Evolutionary conservation across 2,888 invertebrate genomes (phyloP).

Genomic region (Cosmia pyralina): DNA sequence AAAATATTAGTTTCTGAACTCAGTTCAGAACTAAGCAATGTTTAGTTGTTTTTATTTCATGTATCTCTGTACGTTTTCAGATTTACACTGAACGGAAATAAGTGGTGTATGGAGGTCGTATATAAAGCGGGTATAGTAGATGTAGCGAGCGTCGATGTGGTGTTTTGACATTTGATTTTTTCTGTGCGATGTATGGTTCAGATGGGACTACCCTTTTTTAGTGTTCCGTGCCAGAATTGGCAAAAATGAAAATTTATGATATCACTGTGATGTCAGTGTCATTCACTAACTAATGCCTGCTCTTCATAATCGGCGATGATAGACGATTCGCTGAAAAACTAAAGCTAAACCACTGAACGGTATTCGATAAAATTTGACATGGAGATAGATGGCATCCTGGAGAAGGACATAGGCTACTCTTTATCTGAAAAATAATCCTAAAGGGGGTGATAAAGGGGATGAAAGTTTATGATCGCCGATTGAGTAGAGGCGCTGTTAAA

Average conservation of each 20-base stretch:
- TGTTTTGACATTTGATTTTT: slow-evolving; percentile 38
- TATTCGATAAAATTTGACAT: too few species aligned
- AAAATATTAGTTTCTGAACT: slow-evolving; percentile 46
- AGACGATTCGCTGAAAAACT: too few species aligned
- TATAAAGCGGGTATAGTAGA: slow-evolving; percentile 18
- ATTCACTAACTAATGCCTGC: too few species aligned
- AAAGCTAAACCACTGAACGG: too few species aligned
- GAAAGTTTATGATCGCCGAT: too few species aligned
- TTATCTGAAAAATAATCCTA: too few species aligned
- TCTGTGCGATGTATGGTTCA: slow-evolving; percentile 21
- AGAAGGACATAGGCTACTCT: too few species aligned
- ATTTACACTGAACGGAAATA: slow-evolving; percentile 43
- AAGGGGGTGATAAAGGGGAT: too few species aligned
- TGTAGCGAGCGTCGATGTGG: slow-evolving; percentile 29
- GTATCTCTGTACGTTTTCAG: slow-evolving; percentile 6
- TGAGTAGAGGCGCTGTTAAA: too few species aligned
- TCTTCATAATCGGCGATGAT: too few species aligned
- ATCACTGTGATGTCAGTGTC: slow-evolving; percentile 13
- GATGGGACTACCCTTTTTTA: slow-evolving; percentile 43
- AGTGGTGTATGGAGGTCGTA: slow-evolving; percentile 17
- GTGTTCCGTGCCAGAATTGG: slow-evolving; percentile 40
- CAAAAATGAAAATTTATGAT: slow-evolving; percentile 38
- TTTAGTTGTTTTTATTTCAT: slow-evolving; percentile 15
- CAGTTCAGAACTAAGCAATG: slow-evolving; percentile 2
- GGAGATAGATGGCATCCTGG: too few species aligned